Evolutionary conservation across 1,140 invertebrate species (phyloP).

Genomic region (Aleiodes sp.): DNA sequence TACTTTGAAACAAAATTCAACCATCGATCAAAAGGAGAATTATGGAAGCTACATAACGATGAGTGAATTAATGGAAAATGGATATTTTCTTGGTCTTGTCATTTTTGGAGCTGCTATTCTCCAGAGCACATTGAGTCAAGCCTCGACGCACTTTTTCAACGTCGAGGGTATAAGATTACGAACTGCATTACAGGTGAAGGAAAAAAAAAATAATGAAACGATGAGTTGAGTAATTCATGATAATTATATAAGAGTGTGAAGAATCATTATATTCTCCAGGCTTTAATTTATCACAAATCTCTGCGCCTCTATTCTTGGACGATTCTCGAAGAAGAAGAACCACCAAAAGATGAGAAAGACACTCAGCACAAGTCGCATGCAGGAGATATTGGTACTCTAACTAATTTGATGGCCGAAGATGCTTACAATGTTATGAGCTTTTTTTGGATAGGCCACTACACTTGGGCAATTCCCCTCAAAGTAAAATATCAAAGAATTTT

Average conservation of each 20-base stretch:
- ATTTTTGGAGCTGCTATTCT: conserved; percentile 77
- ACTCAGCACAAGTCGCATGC: conserved; percentile 50
- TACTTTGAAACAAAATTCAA: conserved; percentile 42
- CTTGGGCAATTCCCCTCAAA: conserved; percentile 88
- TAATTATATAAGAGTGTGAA: not conserved
- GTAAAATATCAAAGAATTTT: conserved; percentile 55
- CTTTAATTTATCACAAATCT: conserved; percentile 73
- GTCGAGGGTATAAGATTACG: conserved; percentile 83
- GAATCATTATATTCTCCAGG: conserved; percentile 59
- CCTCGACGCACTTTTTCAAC: conserved; percentile 83
- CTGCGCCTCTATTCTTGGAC: conserved; percentile 51
- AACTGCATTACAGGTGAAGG: conserved; percentile 83
- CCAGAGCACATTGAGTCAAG: conserved; percentile 85
- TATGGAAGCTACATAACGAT: conserved; percentile 40
- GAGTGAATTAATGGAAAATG: conserved; percentile 76
- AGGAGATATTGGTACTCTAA: conserved; percentile 74
- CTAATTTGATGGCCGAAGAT: conserved; percentile 87
- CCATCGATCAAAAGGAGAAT: conserved; percentile 14
- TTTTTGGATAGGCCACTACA: conserved; percentile 85
- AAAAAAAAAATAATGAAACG: conserved; percentile 33
- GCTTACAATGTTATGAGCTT: conserved; percentile 84
- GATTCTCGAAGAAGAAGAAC: conserved; percentile 48
- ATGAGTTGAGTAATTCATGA: conserved; percentile 7
- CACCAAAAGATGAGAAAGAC: conserved; percentile 59
- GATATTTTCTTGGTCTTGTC: conserved; percentile 79